phyloP scores from a whole-genome alignment of 2,888 invertebrate species.

The Xylophagus ater region DNA sequence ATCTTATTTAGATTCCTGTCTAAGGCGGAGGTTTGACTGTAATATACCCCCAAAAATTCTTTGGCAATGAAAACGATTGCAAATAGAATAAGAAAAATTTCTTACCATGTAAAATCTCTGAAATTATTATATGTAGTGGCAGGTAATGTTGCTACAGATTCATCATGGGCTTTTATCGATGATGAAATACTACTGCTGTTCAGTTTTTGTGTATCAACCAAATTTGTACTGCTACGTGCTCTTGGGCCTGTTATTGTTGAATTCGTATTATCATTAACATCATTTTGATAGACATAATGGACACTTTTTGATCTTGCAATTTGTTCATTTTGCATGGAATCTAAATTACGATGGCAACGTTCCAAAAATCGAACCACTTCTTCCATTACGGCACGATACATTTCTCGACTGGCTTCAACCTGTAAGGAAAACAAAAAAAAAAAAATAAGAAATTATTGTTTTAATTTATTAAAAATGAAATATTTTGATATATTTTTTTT shows the following conservation, averaged over 20 bases:
- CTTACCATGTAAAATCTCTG: conserved; percentile 50
- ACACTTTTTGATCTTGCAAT: conserved; percentile 37
- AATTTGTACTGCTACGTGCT: conserved; percentile 35
- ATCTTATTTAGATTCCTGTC: too few relatives aligned
- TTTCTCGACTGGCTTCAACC: conserved; percentile 54
- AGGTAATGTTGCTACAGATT: conserved; percentile 7
- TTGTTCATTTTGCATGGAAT: conserved; percentile 20
- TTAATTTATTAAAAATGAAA: too few relatives aligned
- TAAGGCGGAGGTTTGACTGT: too few relatives aligned
- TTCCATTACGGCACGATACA: conserved; percentile 58
- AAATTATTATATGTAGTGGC: conserved; percentile 38
- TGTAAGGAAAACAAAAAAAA: conserved; percentile 26
- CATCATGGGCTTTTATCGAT: conserved; percentile 12
- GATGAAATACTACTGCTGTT: conserved; percentile 13
- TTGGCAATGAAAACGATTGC: neutral
- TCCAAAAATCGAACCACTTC: conserved; percentile 55
- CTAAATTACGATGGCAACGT: conserved; percentile 46
- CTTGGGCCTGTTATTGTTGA: conserved; percentile 15
- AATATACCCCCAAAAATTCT: too few relatives aligned
- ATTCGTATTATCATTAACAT: conserved; percentile 15
- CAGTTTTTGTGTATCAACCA: conserved; percentile 24
- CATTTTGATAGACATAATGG: conserved; percentile 31
- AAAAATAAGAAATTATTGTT: conserved; percentile 2
- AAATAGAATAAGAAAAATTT: conserved; percentile 10
- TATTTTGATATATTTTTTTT: too few relatives aligned